These are phyloP conservation scores for Tipula lateralis DNA, from an alignment of 2,888 invertebrate species.

Conservation along the genomic window DNA sequence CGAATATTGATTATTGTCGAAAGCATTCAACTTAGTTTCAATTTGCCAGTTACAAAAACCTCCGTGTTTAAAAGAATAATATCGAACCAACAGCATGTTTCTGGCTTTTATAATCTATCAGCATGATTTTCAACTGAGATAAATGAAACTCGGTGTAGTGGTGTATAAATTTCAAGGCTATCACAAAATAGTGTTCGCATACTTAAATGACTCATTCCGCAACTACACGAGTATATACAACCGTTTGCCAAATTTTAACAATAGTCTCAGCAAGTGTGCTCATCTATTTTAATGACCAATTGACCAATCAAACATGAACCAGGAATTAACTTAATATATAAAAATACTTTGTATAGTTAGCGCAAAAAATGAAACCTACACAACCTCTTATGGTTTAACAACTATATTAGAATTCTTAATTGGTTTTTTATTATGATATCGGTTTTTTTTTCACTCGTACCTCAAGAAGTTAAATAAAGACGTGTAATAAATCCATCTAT, in stretches of 20 bases:
- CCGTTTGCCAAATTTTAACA: neutral
- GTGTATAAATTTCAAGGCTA: neutral
- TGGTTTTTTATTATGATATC: constrained; percentile 5
- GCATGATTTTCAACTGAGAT: too few species aligned
- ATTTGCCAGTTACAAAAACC: too few species aligned
- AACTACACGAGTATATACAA: neutral
- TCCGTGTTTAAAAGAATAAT: too few species aligned
- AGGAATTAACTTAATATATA: neutral
- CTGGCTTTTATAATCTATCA: too few species aligned
- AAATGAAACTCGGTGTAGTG: too few species aligned
- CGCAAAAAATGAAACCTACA: neutral
- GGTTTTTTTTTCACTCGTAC: neutral
- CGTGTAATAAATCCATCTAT: neutral
- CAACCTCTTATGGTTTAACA: neutral
- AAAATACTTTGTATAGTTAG: neutral
- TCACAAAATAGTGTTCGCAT: too few species aligned
- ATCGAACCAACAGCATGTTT: too few species aligned
- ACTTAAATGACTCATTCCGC: neutral
- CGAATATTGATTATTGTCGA: too few species aligned
- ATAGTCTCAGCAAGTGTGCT: neutral
- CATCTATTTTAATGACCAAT: neutral
- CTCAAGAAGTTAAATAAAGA: neutral
- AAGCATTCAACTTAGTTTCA: too few species aligned
- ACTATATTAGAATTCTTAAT: constrained; percentile 5
- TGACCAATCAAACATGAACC: neutral